Base-by-base conservation (phyloP, 37 sponge, comb jelly and placozoan species). In the Chondrosia reniformis region DNA sequence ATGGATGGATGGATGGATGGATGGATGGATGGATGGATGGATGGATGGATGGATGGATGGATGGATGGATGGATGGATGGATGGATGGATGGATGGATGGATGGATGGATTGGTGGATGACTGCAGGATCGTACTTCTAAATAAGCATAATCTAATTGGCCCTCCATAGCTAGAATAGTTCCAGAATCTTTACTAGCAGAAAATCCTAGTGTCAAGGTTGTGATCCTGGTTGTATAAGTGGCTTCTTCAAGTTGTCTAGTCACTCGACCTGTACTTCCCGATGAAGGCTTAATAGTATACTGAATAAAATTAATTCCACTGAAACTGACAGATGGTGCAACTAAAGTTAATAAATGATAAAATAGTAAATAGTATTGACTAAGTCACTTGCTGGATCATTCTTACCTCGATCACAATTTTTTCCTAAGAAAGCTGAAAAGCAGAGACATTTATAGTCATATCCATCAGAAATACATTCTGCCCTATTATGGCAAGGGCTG, bases 391-490 rank as follows among this genome's bases (percentile, higher is more conserved):
- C 10, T 15, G 15, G 15, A 10, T 15, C 52, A 49, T 15, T 19
- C 52, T 19, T 46, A 91, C 92, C 59, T 58, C 81, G 33, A n/a
- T 61, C 66, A 44, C 92, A 91, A 13, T 57, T 75, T 5, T 42
- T 4, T 13, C 92, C 92, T 67, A 82, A 36, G 57, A 46, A 84
- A 43, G 75, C 0, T 61, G 46, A 74, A 88, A 84, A 3, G 34
- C 76, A 66, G 85, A 91, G 39, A 22, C 36, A 61, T 63, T 78
- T 22, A 4, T 59, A 56, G n/a, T 33, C 36, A 57, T 65, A 10
- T 22, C 75, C 74, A 72, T 52, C 27, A 17, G 45, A 34, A 69
- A 84, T 33, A 79, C 92, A 91, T 27, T 52, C 72, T n/a, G 81
- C 92, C 49, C 66, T 67, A 52, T 87, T 80, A 33, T 42, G 55